Percentiles rank a stretch among this genome's conserved stretches.
These are phyloP conservation scores for Phoenicopterus ruber DNA, from an alignment of 2,113 vertebrate species.

Conservation along the genomic window DNA sequence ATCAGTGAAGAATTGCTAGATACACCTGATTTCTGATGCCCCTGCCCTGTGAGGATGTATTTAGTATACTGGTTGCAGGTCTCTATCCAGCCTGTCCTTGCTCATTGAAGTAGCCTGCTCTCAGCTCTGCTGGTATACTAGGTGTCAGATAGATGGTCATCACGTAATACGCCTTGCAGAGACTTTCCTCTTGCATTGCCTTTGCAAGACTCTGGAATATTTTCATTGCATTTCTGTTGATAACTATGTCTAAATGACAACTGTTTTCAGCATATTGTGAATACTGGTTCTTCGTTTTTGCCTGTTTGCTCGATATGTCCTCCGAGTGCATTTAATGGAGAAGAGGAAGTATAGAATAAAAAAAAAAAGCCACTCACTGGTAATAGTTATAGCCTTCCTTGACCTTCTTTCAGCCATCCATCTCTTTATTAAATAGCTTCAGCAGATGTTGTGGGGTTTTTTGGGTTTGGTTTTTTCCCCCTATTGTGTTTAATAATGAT, in stretches of 20 bases:
- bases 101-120: not conserved
- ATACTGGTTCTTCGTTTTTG: not conserved
- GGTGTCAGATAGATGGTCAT: not conserved
- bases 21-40: not conserved
- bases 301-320: not conserved
- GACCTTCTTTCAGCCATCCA: not conserved
- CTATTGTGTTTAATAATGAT: not conserved
- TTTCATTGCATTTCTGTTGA: not conserved
- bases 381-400: not conserved
- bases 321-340: not conserved
- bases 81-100: not conserved
- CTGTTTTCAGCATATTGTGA: not conserved
- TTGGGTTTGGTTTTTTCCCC: not conserved
- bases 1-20: not conserved
- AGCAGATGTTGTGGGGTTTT: not conserved
- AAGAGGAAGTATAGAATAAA: not conserved
- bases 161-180: accelerated
- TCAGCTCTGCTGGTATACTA: not conserved
- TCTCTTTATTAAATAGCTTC: not conserved
- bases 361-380: not conserved
- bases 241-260: not conserved
- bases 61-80: not conserved
- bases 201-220: not conserved
- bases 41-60: not conserved
- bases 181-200: not conserved